Conservation (phyloP, 2,888 invertebrate genomes). For the Spialia ferax region DNA sequence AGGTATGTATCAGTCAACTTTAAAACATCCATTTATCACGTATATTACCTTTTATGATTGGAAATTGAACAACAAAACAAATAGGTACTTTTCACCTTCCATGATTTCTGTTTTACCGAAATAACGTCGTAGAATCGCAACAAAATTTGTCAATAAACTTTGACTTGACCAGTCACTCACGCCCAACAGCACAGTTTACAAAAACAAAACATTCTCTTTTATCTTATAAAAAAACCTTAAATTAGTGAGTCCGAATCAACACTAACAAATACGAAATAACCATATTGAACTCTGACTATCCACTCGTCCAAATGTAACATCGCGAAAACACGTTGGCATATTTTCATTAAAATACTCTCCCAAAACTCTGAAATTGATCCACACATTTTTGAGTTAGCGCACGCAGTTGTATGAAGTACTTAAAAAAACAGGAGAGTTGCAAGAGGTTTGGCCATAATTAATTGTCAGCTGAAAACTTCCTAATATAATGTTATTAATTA, state of each 20-base stretch:
- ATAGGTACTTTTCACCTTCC: neutral
- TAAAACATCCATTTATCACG: too few relatives aligned
- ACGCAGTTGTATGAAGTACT: too few relatives aligned
- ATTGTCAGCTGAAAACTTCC: too few relatives aligned
- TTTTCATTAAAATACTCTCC: neutral
- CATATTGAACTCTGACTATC: slow-evolving; percentile 3
- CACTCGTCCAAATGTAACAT: neutral
- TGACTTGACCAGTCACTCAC: slow-evolving; percentile 15
- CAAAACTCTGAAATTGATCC: too few relatives aligned
- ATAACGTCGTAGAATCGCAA: neutral
- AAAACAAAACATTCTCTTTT: slow-evolving; percentile 23
- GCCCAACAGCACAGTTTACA: slow-evolving; percentile 12
- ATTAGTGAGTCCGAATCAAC: slow-evolving; percentile 45
- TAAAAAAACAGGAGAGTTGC: too few relatives aligned
- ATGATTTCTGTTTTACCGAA: neutral
- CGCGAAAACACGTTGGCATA: neutral
- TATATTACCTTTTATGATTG: neutral
- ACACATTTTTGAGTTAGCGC: too few relatives aligned
- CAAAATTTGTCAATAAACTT: neutral
- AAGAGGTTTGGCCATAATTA: too few relatives aligned
- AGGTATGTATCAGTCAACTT: too few relatives aligned
- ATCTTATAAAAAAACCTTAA: slow-evolving; percentile 38
- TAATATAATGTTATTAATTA: too few relatives aligned
- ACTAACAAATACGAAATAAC: slow-evolving; percentile 39
- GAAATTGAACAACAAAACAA: too few relatives aligned